These are phyloP conservation scores for Leptatherina wallacei DNA, from an alignment of 2,797 vertebrate genomes.

Conservation along the genomic window DNA sequence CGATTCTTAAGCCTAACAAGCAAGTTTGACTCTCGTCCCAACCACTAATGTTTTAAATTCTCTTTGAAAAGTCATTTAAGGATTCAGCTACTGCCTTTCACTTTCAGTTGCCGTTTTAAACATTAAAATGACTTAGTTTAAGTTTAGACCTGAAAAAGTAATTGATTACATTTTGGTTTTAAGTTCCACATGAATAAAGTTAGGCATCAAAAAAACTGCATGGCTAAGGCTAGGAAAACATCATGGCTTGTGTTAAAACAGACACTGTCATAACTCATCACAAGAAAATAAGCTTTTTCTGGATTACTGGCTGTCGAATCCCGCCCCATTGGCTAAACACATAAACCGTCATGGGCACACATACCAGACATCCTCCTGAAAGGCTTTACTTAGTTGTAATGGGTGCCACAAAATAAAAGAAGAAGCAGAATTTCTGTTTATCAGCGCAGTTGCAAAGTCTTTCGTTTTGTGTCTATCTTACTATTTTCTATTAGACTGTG, in stretches of 20 bases:
- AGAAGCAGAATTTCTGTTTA: neutral
- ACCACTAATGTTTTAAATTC: neutral
- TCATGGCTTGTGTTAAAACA: neutral
- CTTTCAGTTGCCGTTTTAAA: neutral
- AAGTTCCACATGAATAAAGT: too few relatives aligned
- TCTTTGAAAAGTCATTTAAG: neutral
- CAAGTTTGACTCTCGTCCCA: neutral
- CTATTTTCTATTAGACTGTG: too few relatives aligned
- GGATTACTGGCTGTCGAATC: neutral
- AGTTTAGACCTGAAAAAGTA: neutral
- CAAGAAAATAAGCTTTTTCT: neutral
- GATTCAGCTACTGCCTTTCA: neutral
- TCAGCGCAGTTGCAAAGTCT: neutral
- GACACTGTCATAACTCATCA: too few relatives aligned
- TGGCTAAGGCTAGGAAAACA: neutral
- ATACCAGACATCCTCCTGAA: neutral
- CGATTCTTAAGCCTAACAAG: constrained; percentile 1
- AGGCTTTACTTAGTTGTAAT: neutral
- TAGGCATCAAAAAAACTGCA: neutral
- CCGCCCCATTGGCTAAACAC: neutral
- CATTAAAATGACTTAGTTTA: neutral
- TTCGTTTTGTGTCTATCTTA: neutral
- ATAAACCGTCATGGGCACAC: neutral
- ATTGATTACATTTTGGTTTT: too few relatives aligned
- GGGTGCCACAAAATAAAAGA: neutral